Conservation (phyloP, 2,113 vertebrate species). For the Syrrhaptes paradoxus region DNA sequence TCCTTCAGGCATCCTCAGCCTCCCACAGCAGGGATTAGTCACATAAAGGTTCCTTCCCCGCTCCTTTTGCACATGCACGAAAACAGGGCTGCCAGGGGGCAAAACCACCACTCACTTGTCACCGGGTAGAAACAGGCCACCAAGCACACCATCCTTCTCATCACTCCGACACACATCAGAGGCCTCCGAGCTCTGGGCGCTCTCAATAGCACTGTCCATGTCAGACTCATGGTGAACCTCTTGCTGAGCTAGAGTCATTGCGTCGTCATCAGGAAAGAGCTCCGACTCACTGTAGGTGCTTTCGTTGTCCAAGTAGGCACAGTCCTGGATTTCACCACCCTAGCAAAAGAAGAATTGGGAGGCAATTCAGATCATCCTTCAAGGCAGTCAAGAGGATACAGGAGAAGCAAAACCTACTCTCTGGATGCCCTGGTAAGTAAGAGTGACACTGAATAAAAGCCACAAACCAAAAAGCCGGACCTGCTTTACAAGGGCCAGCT, state of each 20-base stretch:
- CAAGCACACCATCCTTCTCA: constrained; percentile 81
- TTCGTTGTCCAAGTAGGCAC: constrained; percentile 82
- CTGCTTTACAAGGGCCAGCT: background rate
- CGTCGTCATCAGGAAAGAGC: constrained; percentile 82
- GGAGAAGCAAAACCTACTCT: background rate
- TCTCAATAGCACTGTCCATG: constrained; percentile 91
- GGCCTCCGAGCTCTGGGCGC: constrained; percentile 83
- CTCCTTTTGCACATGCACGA: background rate
- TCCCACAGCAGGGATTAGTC: background rate
- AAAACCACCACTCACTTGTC: constrained; percentile 84
- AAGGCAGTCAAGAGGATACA: background rate
- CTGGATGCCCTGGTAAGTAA: background rate
- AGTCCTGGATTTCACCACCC: constrained; percentile 73
- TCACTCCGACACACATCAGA: constrained; percentile 72
- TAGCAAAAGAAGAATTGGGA: constrained; percentile 39
- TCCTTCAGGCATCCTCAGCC: background rate
- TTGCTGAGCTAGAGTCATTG: constrained; percentile 77
- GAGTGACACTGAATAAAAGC: background rate
- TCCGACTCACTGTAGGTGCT: constrained; percentile 73
- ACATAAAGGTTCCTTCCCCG: background rate
- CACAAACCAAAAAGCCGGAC: background rate
- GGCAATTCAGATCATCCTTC: background rate
- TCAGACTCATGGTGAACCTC: constrained; percentile 85
- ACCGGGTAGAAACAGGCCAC: constrained; percentile 83
- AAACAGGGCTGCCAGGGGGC: background rate